Evolutionary conservation across 2,888 invertebrate genomes (phyloP).

Genomic region (Cryptus armator): DNA sequence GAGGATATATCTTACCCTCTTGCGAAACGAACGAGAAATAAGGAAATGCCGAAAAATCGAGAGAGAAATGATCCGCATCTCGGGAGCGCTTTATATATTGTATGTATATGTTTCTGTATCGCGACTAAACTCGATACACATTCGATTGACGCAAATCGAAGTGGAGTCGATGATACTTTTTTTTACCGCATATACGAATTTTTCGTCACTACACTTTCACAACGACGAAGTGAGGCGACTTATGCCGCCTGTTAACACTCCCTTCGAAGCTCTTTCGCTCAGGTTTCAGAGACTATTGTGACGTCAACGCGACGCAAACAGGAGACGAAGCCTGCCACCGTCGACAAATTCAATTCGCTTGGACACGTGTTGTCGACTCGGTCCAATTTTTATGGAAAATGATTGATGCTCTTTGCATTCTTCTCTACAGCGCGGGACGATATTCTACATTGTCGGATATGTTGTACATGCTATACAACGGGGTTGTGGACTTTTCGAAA

Average conservation of each 20-base stretch:
- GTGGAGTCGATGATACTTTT: slow-evolving; percentile 21
- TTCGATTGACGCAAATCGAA: slow-evolving; percentile 47
- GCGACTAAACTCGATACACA: slow-evolving; percentile 11
- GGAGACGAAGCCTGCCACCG: slow-evolving; percentile 22
- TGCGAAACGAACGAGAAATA: neutral
- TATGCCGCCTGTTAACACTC: neutral
- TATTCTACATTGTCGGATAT: slow-evolving; percentile 30
- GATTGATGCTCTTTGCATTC: slow-evolving; percentile 65
- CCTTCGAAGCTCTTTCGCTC: slow-evolving; percentile 5
- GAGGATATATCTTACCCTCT: slow-evolving; percentile 25
- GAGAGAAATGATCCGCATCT: slow-evolving; percentile 32
- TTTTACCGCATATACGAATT: slow-evolving; percentile 58
- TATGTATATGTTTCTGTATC: neutral
- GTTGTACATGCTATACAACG: slow-evolving; percentile 12
- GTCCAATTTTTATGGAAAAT: slow-evolving; percentile 66
- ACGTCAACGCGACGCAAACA: slow-evolving; percentile 29
- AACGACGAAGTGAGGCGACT: slow-evolving; percentile 29
- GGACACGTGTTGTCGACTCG: slow-evolving; percentile 67
- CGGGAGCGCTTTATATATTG: neutral
- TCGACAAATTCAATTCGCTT: slow-evolving; percentile 65
- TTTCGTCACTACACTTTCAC: slow-evolving; percentile 55
- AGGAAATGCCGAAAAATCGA: slow-evolving; percentile 1
- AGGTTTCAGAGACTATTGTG: slow-evolving; percentile 21
- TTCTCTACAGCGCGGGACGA: neutral
- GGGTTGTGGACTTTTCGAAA: slow-evolving; percentile 21